phyloP scores from a whole-genome alignment of 2,113 vertebrate genomes.

The Pardalotus punctatus region DNA sequence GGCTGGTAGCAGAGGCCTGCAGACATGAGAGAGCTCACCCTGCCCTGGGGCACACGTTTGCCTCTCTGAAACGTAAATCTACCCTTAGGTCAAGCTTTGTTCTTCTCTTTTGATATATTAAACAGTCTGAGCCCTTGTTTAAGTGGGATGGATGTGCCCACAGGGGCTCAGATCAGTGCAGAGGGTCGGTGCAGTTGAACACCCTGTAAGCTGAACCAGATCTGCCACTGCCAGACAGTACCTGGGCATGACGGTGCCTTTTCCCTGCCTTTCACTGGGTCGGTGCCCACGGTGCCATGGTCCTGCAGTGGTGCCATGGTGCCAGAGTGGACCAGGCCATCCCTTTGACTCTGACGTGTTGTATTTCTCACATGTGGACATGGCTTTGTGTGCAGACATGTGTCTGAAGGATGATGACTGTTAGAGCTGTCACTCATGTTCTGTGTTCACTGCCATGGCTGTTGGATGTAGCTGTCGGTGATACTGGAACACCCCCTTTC shows the following conservation, averaged over 20 bases:
- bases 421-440: rapidly evolving
- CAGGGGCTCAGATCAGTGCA: background rate
- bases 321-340: background rate
- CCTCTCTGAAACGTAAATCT: background rate
- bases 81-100: background rate
- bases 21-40: background rate
- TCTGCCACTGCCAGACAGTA: background rate
- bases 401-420: background rate
- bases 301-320: background rate
- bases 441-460: rapidly evolving
- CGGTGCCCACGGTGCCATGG: background rate
- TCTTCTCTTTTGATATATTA: background rate
- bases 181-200: background rate
- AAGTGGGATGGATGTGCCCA: background rate
- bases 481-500: rapidly evolving
- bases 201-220: background rate
- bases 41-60: rapidly evolving
- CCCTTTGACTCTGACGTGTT: background rate
- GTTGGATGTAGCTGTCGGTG: background rate
- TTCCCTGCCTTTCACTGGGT: background rate
- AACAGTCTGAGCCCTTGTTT: background rate
- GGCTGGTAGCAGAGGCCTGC: background rate
- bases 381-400: rapidly evolving
- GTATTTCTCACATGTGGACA: background rate
- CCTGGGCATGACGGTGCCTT: background rate